phyloP scores from a whole-genome alignment of 2,797 vertebrate genomes.

The Myripristis jacobus region DNA sequence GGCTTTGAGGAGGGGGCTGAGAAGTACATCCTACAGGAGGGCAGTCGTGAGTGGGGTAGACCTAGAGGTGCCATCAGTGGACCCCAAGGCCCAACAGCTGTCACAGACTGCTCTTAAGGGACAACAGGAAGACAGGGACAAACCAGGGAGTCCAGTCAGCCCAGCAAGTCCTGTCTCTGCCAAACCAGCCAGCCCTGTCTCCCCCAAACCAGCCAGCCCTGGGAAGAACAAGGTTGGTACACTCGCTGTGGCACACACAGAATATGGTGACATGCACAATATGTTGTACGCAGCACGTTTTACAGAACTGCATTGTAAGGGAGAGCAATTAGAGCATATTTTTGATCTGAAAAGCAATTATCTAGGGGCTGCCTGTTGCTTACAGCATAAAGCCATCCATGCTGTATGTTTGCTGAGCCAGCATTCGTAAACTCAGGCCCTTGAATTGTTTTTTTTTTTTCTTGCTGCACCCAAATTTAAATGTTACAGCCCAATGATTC shows the following conservation, averaged over 20 bases:
- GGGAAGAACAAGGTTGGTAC: conserved; percentile 86
- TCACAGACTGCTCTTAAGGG: conserved; percentile 84
- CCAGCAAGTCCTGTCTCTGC: conserved; percentile 20
- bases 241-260: background rate
- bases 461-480: background rate
- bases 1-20: conserved; percentile 85
- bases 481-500: conserved; percentile 13
- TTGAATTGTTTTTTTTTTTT: background rate
- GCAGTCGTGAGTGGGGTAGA: conserved; percentile 93
- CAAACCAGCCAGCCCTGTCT: conserved; percentile 29
- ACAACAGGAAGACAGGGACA: conserved; percentile 83
- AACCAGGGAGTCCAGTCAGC: conserved; percentile 79
- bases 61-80: conserved; percentile 68
- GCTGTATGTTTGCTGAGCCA: too few species aligned
- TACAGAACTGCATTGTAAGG: background rate
- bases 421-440: background rate
- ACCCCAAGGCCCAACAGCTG: conserved; percentile 83
- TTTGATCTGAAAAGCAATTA: background rate
- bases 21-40: conserved; percentile 93
- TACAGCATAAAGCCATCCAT: background rate
- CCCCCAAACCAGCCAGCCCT: conserved; percentile 29
- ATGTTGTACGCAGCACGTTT: background rate
- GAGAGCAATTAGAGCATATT: background rate
- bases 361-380: background rate
- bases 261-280: background rate